These are phyloP conservation scores for Centropus unirufus DNA, from an alignment of 2,113 vertebrate species.

Conservation along the genomic window DNA sequence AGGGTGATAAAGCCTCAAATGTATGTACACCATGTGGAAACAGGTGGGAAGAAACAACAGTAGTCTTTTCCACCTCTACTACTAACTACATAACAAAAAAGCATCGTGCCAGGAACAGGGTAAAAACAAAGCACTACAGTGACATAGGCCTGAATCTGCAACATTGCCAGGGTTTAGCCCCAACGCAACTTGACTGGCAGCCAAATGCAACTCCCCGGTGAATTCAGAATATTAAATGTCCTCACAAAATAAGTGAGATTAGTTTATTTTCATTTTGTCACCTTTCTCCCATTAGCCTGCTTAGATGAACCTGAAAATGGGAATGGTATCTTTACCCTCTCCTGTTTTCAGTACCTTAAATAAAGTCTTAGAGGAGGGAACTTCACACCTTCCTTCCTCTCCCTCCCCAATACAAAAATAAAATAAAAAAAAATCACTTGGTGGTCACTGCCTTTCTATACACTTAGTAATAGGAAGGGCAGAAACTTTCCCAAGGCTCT, in stretches of 20 bases:
- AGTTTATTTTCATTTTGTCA: not conserved
- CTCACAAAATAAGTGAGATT: not conserved
- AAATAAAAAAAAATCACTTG: not conserved
- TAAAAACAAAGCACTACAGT: not conserved
- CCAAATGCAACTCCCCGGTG: not conserved
- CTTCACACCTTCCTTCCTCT: not conserved
- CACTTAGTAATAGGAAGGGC: not conserved
- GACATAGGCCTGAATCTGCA: not conserved
- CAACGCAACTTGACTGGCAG: too few species aligned
- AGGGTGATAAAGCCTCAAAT: not conserved
- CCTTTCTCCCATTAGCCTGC: not conserved
- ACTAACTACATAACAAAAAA: not conserved
- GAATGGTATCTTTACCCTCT: not conserved
- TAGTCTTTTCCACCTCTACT: not conserved
- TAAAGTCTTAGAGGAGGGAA: not conserved
- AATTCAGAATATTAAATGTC: not conserved
- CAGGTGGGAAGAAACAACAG: not conserved
- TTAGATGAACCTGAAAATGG: not conserved
- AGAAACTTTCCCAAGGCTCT: conserved; percentile 49
- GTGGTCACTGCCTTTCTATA: not conserved
- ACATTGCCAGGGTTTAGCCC: not conserved
- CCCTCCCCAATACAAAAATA: too few species aligned
- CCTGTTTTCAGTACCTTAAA: not conserved
- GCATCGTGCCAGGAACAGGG: not conserved
- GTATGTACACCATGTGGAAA: not conserved